Evolutionary conservation across 2,113 vertebrate species (phyloP).

Genomic region (Typhlomys cinereus): DNA sequence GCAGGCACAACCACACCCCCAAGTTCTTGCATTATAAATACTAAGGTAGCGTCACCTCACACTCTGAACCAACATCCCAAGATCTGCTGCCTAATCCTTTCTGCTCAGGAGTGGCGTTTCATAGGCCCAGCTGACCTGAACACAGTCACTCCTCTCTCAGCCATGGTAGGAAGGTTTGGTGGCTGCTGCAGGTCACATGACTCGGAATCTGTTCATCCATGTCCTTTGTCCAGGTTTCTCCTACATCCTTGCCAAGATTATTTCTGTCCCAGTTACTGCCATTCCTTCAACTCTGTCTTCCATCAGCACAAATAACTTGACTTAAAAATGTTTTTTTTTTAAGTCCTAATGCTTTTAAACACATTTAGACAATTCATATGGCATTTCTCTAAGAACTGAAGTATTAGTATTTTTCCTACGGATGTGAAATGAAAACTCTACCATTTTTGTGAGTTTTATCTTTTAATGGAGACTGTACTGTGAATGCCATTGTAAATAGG

Average conservation of each 20-base stretch:
- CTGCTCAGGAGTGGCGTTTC: neutral
- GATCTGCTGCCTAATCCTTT: neutral
- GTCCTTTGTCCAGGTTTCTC: neutral
- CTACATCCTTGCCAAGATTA: too few species aligned
- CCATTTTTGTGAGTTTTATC: neutral
- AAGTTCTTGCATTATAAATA: neutral
- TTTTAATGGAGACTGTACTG: neutral
- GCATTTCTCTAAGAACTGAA: neutral
- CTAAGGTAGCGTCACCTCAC: neutral
- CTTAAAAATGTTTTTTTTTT: slow-evolving; percentile 4
- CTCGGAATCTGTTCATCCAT: neutral
- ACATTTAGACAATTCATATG: neutral
- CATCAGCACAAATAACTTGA: neutral
- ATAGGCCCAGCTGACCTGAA: neutral
- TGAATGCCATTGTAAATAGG: neutral
- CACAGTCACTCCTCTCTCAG: neutral
- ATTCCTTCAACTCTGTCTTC: neutral
- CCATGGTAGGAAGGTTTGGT: neutral
- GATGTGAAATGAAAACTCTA: neutral
- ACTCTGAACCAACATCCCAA: too few species aligned
- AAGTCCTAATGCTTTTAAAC: neutral
- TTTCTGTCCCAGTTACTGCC: neutral
- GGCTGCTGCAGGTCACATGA: neutral
- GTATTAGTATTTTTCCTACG: neutral
- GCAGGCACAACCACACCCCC: neutral